phyloP scores from a whole-genome alignment of 1,140 invertebrate genomes.

The Tribolium madens region DNA sequence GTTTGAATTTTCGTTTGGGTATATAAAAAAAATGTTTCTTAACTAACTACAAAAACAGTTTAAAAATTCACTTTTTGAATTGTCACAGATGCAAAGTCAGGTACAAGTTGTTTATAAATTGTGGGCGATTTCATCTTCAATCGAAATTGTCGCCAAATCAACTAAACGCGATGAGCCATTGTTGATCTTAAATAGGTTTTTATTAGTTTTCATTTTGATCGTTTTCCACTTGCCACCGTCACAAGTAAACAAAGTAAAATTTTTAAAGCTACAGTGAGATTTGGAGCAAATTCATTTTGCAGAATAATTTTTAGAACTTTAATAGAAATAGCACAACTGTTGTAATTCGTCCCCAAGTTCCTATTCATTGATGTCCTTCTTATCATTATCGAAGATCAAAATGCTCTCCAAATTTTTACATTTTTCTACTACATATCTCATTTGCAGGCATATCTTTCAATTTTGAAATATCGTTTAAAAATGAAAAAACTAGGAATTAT shows the following conservation, averaged over 20 bases:
- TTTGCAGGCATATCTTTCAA: too few species aligned
- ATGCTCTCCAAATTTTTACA: neutral
- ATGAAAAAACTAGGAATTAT: too few species aligned
- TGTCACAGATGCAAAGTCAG: neutral
- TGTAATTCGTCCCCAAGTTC: neutral
- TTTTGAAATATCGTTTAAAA: too few species aligned
- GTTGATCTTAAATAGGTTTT: neutral
- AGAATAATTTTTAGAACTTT: neutral
- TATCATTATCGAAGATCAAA: neutral
- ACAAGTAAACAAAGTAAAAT: constrained; percentile 2
- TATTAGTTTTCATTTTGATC: neutral
- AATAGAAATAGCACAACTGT: neutral
- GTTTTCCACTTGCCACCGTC: neutral
- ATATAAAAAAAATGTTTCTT: too few species aligned
- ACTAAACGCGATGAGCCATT: neutral
- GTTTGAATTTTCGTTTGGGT: too few species aligned
- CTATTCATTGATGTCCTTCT: neutral
- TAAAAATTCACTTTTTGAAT: neutral
- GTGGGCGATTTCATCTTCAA: constrained; percentile 1
- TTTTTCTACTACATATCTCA: neutral
- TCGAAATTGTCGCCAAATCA: constrained; percentile 15
- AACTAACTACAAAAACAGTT: neutral
- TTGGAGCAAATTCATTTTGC: neutral
- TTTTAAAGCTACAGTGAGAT: neutral
- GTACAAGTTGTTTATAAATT: neutral